These are phyloP conservation scores for Holothuria scabra DNA, from an alignment of 53 echinoderm and acorn worm genomes.

Conservation along the genomic window DNA sequence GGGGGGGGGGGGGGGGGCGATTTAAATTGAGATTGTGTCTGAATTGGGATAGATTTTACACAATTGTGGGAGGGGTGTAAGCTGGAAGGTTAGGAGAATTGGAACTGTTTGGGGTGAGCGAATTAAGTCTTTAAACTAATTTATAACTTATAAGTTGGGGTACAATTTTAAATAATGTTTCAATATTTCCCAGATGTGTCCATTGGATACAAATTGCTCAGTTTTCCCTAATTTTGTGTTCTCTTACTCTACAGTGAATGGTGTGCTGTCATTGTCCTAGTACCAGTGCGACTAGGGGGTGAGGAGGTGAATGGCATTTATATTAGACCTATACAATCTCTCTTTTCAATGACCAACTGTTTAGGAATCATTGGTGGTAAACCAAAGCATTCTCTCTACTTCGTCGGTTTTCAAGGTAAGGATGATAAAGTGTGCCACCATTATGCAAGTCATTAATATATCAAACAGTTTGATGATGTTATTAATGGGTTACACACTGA, in stretches of 20 bases:
- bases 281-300: conserved; percentile 94
- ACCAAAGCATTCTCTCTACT: conserved; percentile 96
- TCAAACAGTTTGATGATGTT: not conserved
- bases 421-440: too few relatives aligned
- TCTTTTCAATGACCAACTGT: conserved; percentile 91
- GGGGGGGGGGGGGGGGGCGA: too few relatives aligned
- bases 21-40: too few relatives aligned
- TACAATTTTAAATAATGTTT: too few relatives aligned
- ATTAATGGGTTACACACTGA: not conserved
- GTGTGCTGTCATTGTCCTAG: conserved; percentile 84
- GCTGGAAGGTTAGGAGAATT: too few relatives aligned
- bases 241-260: conserved; percentile 47
- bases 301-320: conserved; percentile 95
- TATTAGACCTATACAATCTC: conserved; percentile 75
- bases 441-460: not conserved
- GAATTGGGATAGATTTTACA: too few relatives aligned
- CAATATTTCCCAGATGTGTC: too few relatives aligned
- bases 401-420: conserved; percentile 96
- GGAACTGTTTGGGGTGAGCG: too few relatives aligned
- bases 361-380: conserved; percentile 99
- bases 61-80: too few relatives aligned
- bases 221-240: not conserved
- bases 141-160: too few relatives aligned
- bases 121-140: too few relatives aligned
- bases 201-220: too few relatives aligned